phyloP scores from a whole-genome alignment of 2,113 vertebrate species.

The Platysternon megacephalum region DNA sequence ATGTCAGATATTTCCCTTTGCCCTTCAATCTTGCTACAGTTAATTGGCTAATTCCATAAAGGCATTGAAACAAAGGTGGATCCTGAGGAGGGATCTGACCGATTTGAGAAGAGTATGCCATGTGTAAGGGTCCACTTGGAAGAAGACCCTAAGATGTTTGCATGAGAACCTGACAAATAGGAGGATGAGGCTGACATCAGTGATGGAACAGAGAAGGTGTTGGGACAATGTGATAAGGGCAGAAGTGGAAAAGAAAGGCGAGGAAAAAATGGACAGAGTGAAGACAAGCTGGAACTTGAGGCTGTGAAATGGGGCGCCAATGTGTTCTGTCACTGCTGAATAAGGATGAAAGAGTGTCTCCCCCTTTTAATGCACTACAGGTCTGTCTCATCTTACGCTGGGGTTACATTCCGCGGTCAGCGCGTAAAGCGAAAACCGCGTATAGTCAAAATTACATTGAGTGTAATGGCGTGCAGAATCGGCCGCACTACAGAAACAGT shows the following conservation, averaged over 20 bases:
- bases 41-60: not conserved
- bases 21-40: not conserved
- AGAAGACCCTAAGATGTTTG: not conserved
- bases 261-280: not conserved
- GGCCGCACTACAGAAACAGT: too few species aligned
- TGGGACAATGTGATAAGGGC: not conserved
- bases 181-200: rapidly evolving
- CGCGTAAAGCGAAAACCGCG: too few species aligned
- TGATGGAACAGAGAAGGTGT: not conserved
- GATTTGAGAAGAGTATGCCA: not conserved
- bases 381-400: too few species aligned
- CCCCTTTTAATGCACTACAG: not conserved
- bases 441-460: too few species aligned
- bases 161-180: not conserved
- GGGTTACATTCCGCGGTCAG: too few species aligned
- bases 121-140: not conserved
- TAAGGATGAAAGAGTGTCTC: not conserved
- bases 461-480: too few species aligned
- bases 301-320: not conserved
- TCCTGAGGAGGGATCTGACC: not conserved
- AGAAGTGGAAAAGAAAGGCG: not conserved
- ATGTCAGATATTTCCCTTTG: not conserved
- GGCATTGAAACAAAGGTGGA: not conserved
- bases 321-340: not conserved
- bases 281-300: not conserved